Conservation (phyloP, 2,797 vertebrate genomes). For the Pyrocephalus nanus region DNA sequence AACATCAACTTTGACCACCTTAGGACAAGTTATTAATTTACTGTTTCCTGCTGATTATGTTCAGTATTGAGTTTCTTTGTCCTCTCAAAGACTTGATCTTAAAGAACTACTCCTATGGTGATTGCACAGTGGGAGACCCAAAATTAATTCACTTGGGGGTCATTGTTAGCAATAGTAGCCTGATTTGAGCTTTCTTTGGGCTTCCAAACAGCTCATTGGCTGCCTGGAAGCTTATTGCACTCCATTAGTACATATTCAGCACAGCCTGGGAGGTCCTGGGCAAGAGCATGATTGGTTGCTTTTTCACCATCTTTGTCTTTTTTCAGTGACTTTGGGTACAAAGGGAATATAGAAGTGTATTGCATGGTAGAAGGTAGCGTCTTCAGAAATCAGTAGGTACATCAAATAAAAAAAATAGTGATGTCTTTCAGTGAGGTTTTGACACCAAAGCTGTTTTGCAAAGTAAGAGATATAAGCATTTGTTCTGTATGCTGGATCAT, state of each 20-base stretch:
- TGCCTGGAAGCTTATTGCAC: background rate
- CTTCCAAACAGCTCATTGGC: background rate
- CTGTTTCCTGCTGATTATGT: background rate
- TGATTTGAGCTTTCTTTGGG: background rate
- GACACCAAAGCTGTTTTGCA: background rate
- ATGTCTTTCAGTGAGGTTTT: background rate
- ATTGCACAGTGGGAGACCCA: background rate
- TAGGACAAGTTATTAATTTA: conserved; percentile 49
- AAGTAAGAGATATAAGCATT: background rate
- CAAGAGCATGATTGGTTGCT: background rate
- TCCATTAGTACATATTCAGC: background rate
- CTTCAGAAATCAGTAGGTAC: background rate
- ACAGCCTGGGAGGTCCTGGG: background rate
- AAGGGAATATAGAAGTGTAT: background rate
- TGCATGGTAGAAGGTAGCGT: background rate
- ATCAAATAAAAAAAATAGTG: background rate
- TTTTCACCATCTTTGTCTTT: background rate
- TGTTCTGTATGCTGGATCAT: background rate
- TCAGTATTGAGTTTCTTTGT: background rate
- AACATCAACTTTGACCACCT: conserved; percentile 41
- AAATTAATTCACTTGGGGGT: background rate
- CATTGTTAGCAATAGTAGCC: background rate
- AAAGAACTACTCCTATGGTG: background rate
- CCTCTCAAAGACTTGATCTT: background rate
- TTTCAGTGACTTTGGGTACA: background rate